Evolutionary conservation across 2,113 vertebrate genomes (phyloP), one percentile per base, ranked within the genome.

Genomic region (Hippolais icterina): DNA sequence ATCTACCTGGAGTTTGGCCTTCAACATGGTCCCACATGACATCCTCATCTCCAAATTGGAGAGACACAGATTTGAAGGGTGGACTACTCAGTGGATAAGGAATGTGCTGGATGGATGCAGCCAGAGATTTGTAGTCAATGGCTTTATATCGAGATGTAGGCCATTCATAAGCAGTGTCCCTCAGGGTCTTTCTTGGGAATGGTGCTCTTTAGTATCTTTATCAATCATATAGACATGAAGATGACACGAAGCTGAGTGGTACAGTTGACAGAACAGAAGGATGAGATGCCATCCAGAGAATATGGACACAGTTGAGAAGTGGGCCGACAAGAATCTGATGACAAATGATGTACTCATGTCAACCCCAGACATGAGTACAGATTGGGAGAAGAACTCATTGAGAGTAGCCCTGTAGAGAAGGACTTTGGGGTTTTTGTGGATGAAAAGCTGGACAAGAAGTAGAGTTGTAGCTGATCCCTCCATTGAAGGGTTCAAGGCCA

Each of bases 181-280:
- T 41, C 0, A 0, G 6, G 14, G 5, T 56, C 35, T 50, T 57
- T 65, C 25, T 37, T 44, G 76, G 17, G 15, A 56, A 44, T 33
- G 11, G 3, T 13, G 12, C 6, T 80, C 17, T 65, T 57, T 42
- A 72, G 19, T 37, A 23, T 21, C 12, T 87, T 49, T 49, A 71
- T 42, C 27, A 52, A 23, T 33, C 42, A 33, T 25, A 29, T 1
- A 42, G 25, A 44, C 21, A 65, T 9, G 37, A 28, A 88, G 35
- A 42, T 33, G 21, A 42, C 11, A 35, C 12, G 33, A 72, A 49
- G 35, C 31, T 57, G 42, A 50, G 31, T 0, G 0, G 9, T 19
- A 14, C 35, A 37, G 10, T 35, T 42, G 31, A 27, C 42, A 42
- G 39, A 71, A 71, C 11, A 64, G 41, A 63, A 79, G 25, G 25